Conservation (phyloP, 2,113 vertebrate genomes). For the Neolamprologus toae region DNA sequence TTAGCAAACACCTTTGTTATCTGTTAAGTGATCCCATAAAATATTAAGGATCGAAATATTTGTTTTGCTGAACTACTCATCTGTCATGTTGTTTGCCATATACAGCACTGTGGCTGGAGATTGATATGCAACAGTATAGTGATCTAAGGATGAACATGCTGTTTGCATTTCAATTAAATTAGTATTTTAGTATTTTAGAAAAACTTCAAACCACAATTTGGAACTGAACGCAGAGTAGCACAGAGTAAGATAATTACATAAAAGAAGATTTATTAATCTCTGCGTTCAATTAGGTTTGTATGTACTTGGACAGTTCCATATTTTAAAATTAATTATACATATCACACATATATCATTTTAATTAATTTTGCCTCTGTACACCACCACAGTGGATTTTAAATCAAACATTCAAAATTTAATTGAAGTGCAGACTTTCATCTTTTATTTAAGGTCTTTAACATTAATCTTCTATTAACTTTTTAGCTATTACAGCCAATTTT, state of each 20-base stretch:
- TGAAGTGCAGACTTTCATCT: background rate
- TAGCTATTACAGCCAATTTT: background rate
- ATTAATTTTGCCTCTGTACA: background rate
- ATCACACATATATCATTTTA: background rate
- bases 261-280: background rate
- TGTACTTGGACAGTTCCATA: background rate
- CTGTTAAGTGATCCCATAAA: background rate
- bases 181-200: background rate
- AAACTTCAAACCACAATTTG: background rate
- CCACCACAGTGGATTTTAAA: background rate
- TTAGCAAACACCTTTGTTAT: background rate
- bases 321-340: background rate
- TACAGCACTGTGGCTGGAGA: background rate
- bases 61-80: background rate
- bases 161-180: background rate
- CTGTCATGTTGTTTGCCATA: background rate
- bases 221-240: background rate
- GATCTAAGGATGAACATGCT: background rate
- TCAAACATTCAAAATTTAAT: background rate
- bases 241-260: background rate
- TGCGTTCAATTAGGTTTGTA: background rate
- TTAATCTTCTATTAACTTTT: background rate
- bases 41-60: background rate
- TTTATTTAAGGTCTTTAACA: background rate
- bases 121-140: background rate